phyloP scores from a whole-genome alignment of 2,113 vertebrate species.

The Eudyptes chrysolophus region DNA sequence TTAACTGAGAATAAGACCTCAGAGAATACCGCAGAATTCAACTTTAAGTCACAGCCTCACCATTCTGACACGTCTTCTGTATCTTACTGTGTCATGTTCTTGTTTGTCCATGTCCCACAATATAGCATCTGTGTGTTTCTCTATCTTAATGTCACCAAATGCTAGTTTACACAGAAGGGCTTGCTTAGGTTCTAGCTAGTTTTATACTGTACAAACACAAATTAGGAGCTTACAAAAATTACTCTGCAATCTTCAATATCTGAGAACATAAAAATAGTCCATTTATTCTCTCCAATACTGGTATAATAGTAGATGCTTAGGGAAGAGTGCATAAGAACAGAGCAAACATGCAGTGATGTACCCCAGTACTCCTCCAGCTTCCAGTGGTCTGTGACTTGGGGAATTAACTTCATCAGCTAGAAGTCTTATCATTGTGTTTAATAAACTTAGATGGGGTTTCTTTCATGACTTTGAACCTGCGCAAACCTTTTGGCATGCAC shows the following conservation, averaged over 20 bases:
- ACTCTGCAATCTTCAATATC: background rate
- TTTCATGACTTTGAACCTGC: background rate
- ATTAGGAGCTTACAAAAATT: constrained; percentile 44
- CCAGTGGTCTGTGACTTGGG: background rate
- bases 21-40: background rate
- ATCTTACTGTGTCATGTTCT: background rate
- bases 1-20: background rate
- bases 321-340: background rate
- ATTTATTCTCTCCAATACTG: background rate
- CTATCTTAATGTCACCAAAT: constrained; percentile 59
- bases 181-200: constrained; percentile 27
- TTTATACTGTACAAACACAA: constrained; percentile 32
- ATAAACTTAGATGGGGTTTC: background rate
- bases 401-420: background rate
- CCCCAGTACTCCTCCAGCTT: background rate
- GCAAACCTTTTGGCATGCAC: background rate
- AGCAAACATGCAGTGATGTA: background rate
- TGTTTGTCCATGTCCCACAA: constrained; percentile 43
- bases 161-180: constrained; percentile 37
- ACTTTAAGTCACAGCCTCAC: background rate
- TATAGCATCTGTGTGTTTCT: constrained; percentile 47
- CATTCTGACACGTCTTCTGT: background rate
- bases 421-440: background rate
- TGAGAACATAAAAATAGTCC: background rate
- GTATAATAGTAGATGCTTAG: background rate